phyloP scores from a whole-genome alignment of 2,888 invertebrate genomes.

The Acrobasis consociella region DNA sequence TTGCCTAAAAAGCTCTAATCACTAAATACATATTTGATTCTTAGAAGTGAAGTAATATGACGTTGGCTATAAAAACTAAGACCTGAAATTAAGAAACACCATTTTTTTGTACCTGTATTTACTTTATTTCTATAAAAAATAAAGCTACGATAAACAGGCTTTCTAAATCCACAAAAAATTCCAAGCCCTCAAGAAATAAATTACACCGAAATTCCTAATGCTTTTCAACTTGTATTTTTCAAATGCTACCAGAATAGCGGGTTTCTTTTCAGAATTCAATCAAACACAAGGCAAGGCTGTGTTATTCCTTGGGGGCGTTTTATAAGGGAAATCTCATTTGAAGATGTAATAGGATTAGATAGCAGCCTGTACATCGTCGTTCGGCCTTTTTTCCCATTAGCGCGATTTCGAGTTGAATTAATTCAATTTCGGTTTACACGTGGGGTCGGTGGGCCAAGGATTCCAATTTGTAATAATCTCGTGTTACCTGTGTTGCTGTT shows the following conservation, averaged over 20 bases:
- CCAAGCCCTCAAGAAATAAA: background rate
- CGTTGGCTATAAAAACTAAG: too few species aligned
- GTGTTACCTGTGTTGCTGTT: background rate
- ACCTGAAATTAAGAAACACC: too few species aligned
- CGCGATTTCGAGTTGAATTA: constrained; percentile 23
- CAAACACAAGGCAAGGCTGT: constrained; percentile 32
- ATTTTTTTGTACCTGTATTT: too few species aligned
- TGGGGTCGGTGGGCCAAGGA: background rate
- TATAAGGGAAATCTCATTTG: constrained; percentile 35
- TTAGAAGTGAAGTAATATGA: too few species aligned
- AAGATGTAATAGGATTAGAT: constrained; percentile 35
- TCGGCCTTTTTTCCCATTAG: constrained; percentile 28
- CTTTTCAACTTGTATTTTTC: constrained; percentile 20
- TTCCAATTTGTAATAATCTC: constrained; percentile 11
- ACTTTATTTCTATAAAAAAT: background rate
- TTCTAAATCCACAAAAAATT: background rate
- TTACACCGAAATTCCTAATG: constrained; percentile 2
- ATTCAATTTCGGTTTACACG: constrained; percentile 11
- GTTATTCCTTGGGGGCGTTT: constrained; percentile 32
- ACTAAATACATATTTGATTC: too few species aligned
- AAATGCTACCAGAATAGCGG: constrained; percentile 23
- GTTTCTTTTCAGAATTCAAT: constrained; percentile 32
- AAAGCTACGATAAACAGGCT: background rate
- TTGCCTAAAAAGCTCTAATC: too few species aligned
- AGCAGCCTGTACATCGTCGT: constrained; percentile 25